Conservation (phyloP, 35 echinoderm and acorn worm genomes). For the Chiridota heheva region DNA sequence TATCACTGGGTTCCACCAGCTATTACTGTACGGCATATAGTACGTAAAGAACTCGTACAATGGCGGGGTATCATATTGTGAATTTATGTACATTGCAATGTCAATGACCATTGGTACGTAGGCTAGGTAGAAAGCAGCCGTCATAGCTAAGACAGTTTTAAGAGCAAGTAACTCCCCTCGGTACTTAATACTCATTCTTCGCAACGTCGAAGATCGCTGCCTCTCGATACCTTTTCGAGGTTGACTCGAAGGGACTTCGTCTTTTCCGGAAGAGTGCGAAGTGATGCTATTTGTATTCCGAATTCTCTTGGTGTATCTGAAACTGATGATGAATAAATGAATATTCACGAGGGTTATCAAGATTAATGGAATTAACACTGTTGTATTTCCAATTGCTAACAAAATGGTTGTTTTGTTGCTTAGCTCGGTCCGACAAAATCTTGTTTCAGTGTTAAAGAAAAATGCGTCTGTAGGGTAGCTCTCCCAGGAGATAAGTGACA, state of each 20-base stretch:
- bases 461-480: constrained; percentile 21
- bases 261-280: not conserved
- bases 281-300: not conserved
- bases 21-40: constrained; percentile 37
- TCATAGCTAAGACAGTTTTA: constrained; percentile 21
- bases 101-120: constrained; percentile 29
- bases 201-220: not conserved
- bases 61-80: constrained; percentile 1
- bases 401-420: not conserved
- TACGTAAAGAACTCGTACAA: constrained; percentile 45
- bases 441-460: constrained; percentile 4
- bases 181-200: not conserved
- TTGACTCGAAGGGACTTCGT: not conserved
- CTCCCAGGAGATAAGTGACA: constrained; percentile 23
- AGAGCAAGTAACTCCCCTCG: constrained; percentile 13
- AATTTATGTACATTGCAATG: constrained; percentile 20
- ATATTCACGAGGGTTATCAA: constrained; percentile 28
- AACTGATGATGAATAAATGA: constrained; percentile 19
- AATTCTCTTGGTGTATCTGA: not conserved
- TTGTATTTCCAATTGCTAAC: constrained; percentile 27
- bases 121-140: constrained; percentile 2
- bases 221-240: not conserved
- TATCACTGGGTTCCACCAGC: constrained; percentile 44
- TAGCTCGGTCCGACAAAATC: constrained; percentile 35
- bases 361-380: constrained; percentile 19